Evolutionary conservation across 2,113 vertebrate genomes (phyloP).

Genomic region (Antechinus stuartii): DNA sequence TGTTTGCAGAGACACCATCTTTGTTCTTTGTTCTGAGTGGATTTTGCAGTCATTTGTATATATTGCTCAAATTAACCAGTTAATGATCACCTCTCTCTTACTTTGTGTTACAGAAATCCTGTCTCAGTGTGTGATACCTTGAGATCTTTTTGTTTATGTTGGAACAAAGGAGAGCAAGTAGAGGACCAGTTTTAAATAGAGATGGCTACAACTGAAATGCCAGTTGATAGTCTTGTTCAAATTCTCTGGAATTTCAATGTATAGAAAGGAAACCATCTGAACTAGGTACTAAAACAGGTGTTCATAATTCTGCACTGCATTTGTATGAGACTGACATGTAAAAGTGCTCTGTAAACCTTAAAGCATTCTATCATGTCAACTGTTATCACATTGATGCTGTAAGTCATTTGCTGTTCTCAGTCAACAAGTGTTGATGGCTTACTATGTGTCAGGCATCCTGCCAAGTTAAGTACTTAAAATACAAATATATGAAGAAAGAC

Average conservation of each 20-base stretch:
- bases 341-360: neutral
- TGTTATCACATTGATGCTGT: neutral
- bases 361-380: neutral
- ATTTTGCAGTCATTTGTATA: neutral
- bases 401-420: neutral
- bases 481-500: neutral
- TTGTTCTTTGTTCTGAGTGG: slow-evolving; percentile 2
- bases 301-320: neutral
- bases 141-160: neutral
- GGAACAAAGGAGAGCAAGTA: slow-evolving; percentile 33
- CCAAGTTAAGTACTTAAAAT: neutral
- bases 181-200: slow-evolving; percentile 49
- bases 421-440: neutral
- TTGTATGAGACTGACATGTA: neutral
- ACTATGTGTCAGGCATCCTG: neutral
- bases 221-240: slow-evolving; percentile 10
- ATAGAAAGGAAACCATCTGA: slow-evolving; percentile 21
- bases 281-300: neutral
- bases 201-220: slow-evolving; percentile 29
- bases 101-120: neutral
- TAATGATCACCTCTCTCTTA: slow-evolving; percentile 10
- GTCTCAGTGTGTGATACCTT: neutral
- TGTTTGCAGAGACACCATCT: slow-evolving; percentile 12
- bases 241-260: neutral
- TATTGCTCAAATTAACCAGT: slow-evolving; percentile 14